phyloP scores from a whole-genome alignment of 2,113 vertebrate genomes.

The Beaufortia kweichowensis region DNA sequence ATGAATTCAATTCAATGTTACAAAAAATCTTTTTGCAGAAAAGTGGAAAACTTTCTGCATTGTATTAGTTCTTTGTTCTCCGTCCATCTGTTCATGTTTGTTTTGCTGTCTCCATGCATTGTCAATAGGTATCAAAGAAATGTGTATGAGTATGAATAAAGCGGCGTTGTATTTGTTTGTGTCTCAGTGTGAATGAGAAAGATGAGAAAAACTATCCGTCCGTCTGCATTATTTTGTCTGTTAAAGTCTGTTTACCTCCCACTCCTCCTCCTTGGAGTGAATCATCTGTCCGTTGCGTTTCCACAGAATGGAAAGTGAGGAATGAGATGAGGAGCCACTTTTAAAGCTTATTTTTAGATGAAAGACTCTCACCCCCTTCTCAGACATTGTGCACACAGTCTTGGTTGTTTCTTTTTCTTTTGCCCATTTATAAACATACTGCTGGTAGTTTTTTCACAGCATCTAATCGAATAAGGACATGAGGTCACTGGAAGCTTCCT shows the following conservation, averaged over 20 bases:
- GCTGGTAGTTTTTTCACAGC: slow-evolving; percentile 55
- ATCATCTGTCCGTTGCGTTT: slow-evolving; percentile 55
- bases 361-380: slow-evolving; percentile 57
- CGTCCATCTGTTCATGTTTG: slow-evolving; percentile 36
- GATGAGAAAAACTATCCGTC: slow-evolving; percentile 13
- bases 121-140: neutral
- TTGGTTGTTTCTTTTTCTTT: slow-evolving; percentile 54
- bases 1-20: no score
- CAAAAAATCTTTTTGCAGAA: no score
- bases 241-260: slow-evolving; percentile 16
- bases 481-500: neutral
- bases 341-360: slow-evolving; percentile 64
- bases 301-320: slow-evolving; percentile 50
- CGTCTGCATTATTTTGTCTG: slow-evolving; percentile 23
- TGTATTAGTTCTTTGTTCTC: neutral
- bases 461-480: slow-evolving; percentile 26
- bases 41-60: neutral
- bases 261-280: slow-evolving; percentile 41
- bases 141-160: slow-evolving; percentile 26
- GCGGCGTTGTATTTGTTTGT: neutral
- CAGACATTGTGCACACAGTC: slow-evolving; percentile 48
- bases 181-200: slow-evolving; percentile 5
- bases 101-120: slow-evolving; percentile 9
- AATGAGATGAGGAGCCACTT: slow-evolving; percentile 50
- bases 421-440: slow-evolving; percentile 63